Percentiles rank a stretch among this genome's conserved stretches.
Conservation (phyloP, 2,113 vertebrate species). For the Megaptera novaeangliae region DNA sequence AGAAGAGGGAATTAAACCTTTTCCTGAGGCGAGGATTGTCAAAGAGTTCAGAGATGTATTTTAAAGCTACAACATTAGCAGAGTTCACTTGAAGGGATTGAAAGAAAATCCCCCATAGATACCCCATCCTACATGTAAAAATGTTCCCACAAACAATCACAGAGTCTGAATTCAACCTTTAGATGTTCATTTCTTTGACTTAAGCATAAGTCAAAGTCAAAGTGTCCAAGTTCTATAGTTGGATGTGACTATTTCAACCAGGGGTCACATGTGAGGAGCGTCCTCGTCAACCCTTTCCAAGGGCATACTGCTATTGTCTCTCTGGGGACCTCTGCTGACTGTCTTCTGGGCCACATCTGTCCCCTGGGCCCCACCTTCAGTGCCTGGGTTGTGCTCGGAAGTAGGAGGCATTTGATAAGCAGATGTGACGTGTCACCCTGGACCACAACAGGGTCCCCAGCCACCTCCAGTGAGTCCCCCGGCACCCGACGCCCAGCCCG, state of each 20-base stretch:
- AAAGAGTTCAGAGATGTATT: background rate
- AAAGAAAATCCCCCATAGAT: background rate
- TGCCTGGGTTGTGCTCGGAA: rapidly evolving
- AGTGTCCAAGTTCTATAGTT: background rate
- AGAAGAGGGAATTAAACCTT: background rate
- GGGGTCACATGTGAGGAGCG: rapidly evolving
- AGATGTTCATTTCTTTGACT: too few species aligned
- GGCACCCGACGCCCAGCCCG: background rate
- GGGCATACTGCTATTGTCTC: background rate
- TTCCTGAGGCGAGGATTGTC: background rate
- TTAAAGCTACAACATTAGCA: background rate
- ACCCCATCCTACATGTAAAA: rapidly evolving
- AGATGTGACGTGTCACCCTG: background rate
- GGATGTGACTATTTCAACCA: rapidly evolving
- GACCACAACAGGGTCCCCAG: conserved; percentile 4
- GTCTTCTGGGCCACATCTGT: too few species aligned
- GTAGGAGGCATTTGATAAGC: background rate
- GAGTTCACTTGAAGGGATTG: too few species aligned
- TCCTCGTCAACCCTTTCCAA: background rate
- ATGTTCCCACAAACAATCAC: background rate
- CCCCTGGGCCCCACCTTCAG: background rate
- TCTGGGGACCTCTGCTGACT: background rate
- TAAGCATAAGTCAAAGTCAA: too few species aligned
- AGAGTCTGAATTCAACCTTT: background rate
- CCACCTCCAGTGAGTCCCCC: background rate